Evolutionary conservation across 2,888 invertebrate species (phyloP).

Genomic region (Meganola albula): DNA sequence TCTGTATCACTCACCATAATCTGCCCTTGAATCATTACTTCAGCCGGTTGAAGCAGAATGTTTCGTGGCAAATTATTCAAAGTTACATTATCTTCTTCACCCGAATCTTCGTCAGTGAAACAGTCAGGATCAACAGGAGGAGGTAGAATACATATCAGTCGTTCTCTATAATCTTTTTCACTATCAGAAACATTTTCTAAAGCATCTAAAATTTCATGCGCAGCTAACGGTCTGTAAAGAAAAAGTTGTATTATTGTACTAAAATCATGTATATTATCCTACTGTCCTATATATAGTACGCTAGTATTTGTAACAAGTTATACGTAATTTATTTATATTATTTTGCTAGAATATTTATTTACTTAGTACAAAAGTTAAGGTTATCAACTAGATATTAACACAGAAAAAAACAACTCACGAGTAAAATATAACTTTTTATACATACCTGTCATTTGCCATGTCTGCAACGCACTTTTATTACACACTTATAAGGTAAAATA

Average conservation of each 20-base stretch:
- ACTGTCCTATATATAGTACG: conserved; percentile 14
- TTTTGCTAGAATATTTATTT: no score
- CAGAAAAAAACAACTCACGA: no score
- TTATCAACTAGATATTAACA: no score
- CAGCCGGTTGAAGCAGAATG: conserved; percentile 22
- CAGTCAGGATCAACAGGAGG: conserved; percentile 22
- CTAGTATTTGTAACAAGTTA: conserved; percentile 20
- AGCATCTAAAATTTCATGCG: conserved; percentile 17
- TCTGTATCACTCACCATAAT: conserved; percentile 19
- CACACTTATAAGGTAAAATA: no score
- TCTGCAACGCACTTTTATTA: no score
- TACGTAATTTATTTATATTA: conserved; percentile 22
- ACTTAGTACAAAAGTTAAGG: no score
- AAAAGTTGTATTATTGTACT: conserved; percentile 17
- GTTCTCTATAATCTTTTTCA: conserved; percentile 4
- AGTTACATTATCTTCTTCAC: conserved; percentile 23
- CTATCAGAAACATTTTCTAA: conserved; percentile 23
- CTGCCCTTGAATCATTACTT: conserved; percentile 20
- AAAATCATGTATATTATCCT: conserved; percentile 23
- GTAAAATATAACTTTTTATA: no score
- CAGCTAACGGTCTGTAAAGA: conserved; percentile 16
- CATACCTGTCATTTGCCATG: no score
- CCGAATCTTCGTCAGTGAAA: conserved; percentile 25
- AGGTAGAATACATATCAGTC: conserved; percentile 8
- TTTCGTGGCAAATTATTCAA: conserved; percentile 25